Percentiles rank a stretch among this genome's conserved stretches.
Conservation (phyloP, 2,797 vertebrate genomes). For the Leuciscus waleckii region DNA sequence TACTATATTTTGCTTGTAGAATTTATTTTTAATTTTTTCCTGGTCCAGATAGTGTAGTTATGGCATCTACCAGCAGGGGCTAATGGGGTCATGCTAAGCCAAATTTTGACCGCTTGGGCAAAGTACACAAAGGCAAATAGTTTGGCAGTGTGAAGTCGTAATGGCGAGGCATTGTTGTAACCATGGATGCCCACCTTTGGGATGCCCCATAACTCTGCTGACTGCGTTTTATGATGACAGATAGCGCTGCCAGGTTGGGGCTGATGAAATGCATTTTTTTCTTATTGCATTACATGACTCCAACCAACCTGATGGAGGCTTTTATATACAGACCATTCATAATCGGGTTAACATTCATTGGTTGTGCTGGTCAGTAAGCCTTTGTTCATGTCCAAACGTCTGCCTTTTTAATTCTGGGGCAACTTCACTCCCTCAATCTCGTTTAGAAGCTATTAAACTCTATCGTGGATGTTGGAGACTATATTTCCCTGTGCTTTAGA, state of each 20-base stretch:
- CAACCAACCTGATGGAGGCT: constrained; percentile 8
- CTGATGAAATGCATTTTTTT: constrained; percentile 57
- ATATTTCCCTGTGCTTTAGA: constrained; percentile 34
- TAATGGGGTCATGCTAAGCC: neutral
- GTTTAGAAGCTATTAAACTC: constrained; percentile 65
- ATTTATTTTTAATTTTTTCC: too few species aligned
- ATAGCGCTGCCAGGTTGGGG: constrained; percentile 36
- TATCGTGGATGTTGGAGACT: constrained; percentile 46
- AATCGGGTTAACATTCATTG: constrained; percentile 9
- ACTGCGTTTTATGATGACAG: constrained; percentile 49
- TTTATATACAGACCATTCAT: constrained; percentile 49
- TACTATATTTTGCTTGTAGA: neutral
- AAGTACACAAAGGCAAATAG: constrained; percentile 44
- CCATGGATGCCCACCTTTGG: constrained; percentile 43
- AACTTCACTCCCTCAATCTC: constrained; percentile 56
- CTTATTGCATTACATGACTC: constrained; percentile 45
- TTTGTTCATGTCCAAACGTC: constrained; percentile 53
- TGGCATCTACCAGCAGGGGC: neutral
- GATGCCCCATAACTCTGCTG: constrained; percentile 38
- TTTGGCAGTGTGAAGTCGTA: constrained; percentile 36
- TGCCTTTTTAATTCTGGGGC: constrained; percentile 49
- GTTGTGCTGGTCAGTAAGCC: constrained; percentile 13
- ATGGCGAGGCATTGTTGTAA: constrained; percentile 47
- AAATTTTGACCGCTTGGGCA: constrained; percentile 43
- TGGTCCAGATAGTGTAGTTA: neutral